Conservation (phyloP, 2,888 invertebrate genomes). For the Cynaeus angustus region DNA sequence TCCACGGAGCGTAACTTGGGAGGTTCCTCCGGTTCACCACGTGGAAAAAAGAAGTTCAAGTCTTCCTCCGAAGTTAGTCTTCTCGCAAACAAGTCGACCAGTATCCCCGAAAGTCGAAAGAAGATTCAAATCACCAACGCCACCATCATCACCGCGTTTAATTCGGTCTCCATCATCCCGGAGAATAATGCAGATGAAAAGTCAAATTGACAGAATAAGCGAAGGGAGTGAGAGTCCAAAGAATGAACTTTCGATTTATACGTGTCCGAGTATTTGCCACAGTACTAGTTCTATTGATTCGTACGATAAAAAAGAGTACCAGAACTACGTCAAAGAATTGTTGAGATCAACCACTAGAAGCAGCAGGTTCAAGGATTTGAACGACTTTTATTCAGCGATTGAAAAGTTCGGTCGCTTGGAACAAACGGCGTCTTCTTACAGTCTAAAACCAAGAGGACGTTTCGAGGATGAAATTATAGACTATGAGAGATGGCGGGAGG, state of each 20-base stretch:
- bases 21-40: slow-evolving; percentile 43
- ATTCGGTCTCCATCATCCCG: slow-evolving; percentile 61
- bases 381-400: slow-evolving; percentile 88
- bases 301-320: slow-evolving; percentile 77
- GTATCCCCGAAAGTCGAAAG: slow-evolving; percentile 45
- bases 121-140: slow-evolving; percentile 49
- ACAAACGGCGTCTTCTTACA: slow-evolving; percentile 76
- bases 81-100: slow-evolving; percentile 60
- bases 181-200: slow-evolving; percentile 61
- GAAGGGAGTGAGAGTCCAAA: slow-evolving; percentile 10
- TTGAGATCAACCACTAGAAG: slow-evolving; percentile 81
- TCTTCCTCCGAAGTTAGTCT: slow-evolving; percentile 72
- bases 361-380: slow-evolving; percentile 87
- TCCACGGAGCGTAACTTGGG: slow-evolving; percentile 77
- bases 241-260: slow-evolving; percentile 34
- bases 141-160: slow-evolving; percentile 61
- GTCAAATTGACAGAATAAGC: slow-evolving; percentile 29
- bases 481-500: slow-evolving; percentile 90
- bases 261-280: slow-evolving; percentile 65
- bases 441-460: slow-evolving; percentile 80
- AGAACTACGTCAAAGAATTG: slow-evolving; percentile 79
- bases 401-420: slow-evolving; percentile 90
- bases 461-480: slow-evolving; percentile 88
- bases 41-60: slow-evolving; percentile 70
- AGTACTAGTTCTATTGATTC: slow-evolving; percentile 73